Evolutionary conservation across 2,797 vertebrate species (phyloP).

Genomic region (Pristis pectinata): DNA sequence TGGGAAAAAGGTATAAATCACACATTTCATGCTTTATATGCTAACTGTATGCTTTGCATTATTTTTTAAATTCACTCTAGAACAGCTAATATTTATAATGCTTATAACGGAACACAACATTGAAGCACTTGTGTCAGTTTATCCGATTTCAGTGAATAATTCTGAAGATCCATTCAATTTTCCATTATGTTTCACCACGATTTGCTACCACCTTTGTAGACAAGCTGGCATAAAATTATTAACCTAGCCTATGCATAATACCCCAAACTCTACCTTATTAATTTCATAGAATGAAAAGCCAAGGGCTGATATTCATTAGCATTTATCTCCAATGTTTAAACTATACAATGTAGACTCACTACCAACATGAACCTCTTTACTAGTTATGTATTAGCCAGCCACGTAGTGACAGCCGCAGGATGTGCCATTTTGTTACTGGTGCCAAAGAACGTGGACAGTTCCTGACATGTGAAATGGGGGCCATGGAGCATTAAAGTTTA

Average conservation of each 20-base stretch:
- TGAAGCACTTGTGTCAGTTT: too few relatives aligned
- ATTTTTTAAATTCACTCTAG: background rate
- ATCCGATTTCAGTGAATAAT: background rate
- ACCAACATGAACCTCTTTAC: background rate
- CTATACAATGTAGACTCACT: background rate
- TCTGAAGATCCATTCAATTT: background rate
- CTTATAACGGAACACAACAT: background rate
- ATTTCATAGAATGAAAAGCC: background rate
- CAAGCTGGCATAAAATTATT: background rate
- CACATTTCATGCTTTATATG: background rate
- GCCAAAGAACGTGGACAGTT: background rate
- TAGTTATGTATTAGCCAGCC: background rate
- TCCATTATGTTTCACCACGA: background rate
- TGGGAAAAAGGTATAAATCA: background rate
- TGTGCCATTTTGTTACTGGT: background rate
- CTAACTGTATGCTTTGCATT: background rate
- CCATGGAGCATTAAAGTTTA: too few relatives aligned
- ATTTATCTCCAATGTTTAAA: background rate
- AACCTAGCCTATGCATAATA: background rate
- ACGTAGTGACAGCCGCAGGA: background rate
- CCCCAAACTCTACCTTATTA: too few relatives aligned
- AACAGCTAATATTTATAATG: background rate
- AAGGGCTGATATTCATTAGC: background rate
- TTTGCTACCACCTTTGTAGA: background rate
- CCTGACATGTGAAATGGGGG: background rate